Conservation (phyloP, 2,797 vertebrate species). For the Distichodus sexfasciatus region DNA sequence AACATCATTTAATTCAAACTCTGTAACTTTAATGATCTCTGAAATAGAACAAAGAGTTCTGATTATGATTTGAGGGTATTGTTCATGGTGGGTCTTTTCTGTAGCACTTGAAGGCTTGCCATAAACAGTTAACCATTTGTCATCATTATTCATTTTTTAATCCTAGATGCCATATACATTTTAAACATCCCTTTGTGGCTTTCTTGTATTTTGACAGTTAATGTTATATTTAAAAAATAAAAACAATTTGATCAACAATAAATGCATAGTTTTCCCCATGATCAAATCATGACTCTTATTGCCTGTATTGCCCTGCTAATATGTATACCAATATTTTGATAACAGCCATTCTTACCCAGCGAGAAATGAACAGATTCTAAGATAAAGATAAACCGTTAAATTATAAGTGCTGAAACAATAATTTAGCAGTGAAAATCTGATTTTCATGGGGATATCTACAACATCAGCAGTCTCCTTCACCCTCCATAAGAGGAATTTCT, state of each 20-base stretch:
- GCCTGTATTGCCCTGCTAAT: conserved; percentile 24
- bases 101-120: background rate
- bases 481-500: conserved; percentile 85
- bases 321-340: background rate
- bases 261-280: conserved; percentile 38
- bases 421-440: conserved; percentile 19
- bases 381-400: background rate
- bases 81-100: background rate
- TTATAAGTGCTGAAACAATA: conserved; percentile 21
- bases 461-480: conserved; percentile 68
- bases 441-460: conserved; percentile 16
- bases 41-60: conserved; percentile 9
- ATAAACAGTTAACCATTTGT: conserved; percentile 10
- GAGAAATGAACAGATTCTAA: conserved; percentile 2
- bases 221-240: conserved; percentile 3
- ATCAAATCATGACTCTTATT: conserved; percentile 31
- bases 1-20: conserved; percentile 6
- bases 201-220: conserved; percentile 25
- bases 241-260: conserved; percentile 24
- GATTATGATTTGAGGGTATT: conserved; percentile 1
- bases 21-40: conserved; percentile 10
- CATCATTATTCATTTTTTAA: background rate
- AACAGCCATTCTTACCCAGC: background rate
- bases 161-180: background rate
- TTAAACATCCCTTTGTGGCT: conserved; percentile 28